Evolutionary conservation across 2,888 invertebrate genomes (phyloP).

Genomic region (Morpho deidamia): DNA sequence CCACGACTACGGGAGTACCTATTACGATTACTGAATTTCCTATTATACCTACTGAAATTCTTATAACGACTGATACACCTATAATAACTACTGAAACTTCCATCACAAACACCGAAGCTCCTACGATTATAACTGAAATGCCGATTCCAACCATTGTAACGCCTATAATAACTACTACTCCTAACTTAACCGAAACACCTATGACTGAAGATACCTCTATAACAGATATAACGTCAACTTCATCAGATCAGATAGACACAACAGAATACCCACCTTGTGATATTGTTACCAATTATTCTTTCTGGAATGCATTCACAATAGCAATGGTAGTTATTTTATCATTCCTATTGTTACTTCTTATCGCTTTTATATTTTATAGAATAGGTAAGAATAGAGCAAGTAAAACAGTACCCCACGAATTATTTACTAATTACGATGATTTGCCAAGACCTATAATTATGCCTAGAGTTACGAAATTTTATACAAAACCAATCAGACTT

Average conservation of each 20-base stretch:
- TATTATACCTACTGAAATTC: too few species aligned
- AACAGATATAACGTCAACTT: not conserved
- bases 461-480: conserved; percentile 26
- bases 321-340: conserved; percentile 28
- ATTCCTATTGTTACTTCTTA: conserved; percentile 27
- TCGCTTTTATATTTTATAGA: conserved; percentile 32
- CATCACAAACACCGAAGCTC: too few species aligned
- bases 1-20: conserved; percentile 4
- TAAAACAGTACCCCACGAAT: conserved; percentile 14
- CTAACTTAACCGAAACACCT: conserved; percentile 5
- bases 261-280: conserved; percentile 2
- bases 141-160: not conserved
- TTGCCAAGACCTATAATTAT: conserved; percentile 25
- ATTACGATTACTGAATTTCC: not conserved
- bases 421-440: conserved; percentile 25
- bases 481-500: conserved; percentile 7
- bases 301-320: conserved; percentile 40
- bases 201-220: conserved; percentile 7
- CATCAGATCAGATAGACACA: not conserved
- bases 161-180: conserved; percentile 7
- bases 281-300: conserved; percentile 10
- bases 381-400: conserved; percentile 32
- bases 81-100: not conserved
- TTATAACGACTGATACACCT: not conserved
- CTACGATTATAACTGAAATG: not conserved